These are phyloP conservation scores for Drosophila truncata DNA, from an alignment of 1,140 invertebrate genomes.

Conservation along the genomic window DNA sequence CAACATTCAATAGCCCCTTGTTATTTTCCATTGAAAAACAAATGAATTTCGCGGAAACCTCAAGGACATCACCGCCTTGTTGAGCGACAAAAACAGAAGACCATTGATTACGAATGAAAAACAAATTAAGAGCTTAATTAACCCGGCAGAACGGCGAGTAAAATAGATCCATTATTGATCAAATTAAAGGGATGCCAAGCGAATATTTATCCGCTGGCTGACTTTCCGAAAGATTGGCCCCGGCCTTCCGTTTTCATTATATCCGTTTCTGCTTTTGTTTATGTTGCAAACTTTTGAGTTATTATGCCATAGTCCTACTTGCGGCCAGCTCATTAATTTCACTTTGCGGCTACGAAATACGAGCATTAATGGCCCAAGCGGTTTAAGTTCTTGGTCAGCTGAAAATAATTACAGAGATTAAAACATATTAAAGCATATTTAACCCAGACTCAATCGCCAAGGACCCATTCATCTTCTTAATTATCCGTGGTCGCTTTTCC, in stretches of 20 bases:
- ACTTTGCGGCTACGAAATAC: constrained; percentile 33
- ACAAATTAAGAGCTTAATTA: constrained; percentile 39
- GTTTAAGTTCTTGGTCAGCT: constrained; percentile 15
- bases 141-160: background rate
- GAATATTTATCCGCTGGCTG: constrained; percentile 18
- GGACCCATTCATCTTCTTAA: constrained; percentile 9
- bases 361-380: constrained; percentile 8
- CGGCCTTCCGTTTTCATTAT: background rate
- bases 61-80: background rate
- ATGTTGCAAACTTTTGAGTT: constrained; percentile 33
- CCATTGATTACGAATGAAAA: constrained; percentile 18
- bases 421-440: constrained; percentile 28
- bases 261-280: constrained; percentile 18
- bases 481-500: constrained; percentile 8
- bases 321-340: constrained; percentile 28
- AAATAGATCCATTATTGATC: constrained; percentile 22
- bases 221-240: background rate
- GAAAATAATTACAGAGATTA: constrained; percentile 41
- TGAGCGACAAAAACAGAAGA: constrained; percentile 1
- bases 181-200: constrained; percentile 11
- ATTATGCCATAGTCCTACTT: constrained; percentile 16
- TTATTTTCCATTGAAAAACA: constrained; percentile 24
- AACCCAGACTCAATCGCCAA: background rate
- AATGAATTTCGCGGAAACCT: constrained; percentile 4
- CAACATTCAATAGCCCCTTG: background rate